A percentile compares a stretch with the other conserved stretches of the same genome.
Conservation (phyloP, 2,113 vertebrate species). For the Eira barbara region DNA sequence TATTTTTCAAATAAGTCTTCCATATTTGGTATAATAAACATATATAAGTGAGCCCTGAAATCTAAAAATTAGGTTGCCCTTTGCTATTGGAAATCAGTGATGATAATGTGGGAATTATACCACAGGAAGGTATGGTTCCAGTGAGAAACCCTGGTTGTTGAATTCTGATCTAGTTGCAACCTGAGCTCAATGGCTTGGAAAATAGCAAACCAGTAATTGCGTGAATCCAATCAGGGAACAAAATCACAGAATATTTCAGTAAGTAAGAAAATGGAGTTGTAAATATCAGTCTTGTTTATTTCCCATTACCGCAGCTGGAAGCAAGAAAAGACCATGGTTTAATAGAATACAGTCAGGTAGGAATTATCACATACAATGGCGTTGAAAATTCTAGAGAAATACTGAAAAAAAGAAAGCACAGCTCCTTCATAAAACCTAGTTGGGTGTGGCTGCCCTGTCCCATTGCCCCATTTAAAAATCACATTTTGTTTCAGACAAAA, state of each 20-base stretch:
- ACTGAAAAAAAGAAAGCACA: conserved; percentile 39
- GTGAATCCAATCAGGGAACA: conserved; percentile 84
- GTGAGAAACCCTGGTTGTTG: conserved; percentile 67
- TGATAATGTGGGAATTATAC: conserved; percentile 74
- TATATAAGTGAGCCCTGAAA: conserved; percentile 77
- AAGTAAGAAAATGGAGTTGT: conserved; percentile 79
- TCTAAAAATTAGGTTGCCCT: conserved; percentile 76
- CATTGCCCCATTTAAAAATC: not conserved
- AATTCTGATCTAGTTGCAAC: conserved; percentile 78
- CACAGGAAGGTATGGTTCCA: conserved; percentile 77
- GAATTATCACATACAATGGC: conserved; percentile 63
- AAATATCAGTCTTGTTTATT: conserved; percentile 75
- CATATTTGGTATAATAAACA: conserved; percentile 40
- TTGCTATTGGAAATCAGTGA: conserved; percentile 78
- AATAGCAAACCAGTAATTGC: conserved; percentile 82
- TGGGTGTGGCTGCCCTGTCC: not conserved
- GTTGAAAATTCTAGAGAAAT: conserved; percentile 59
- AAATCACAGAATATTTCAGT: conserved; percentile 81
- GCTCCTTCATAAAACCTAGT: not conserved
- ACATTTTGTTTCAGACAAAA: conserved; percentile 17
- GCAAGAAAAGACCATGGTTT: conserved; percentile 64
- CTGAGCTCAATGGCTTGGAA: conserved; percentile 80
- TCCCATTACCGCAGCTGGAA: conserved; percentile 76
- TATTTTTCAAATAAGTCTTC: conserved; percentile 22
- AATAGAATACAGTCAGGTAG: conserved; percentile 29